phyloP scores from a whole-genome alignment of 2,797 vertebrate genomes.

The Helostoma temminkii region DNA sequence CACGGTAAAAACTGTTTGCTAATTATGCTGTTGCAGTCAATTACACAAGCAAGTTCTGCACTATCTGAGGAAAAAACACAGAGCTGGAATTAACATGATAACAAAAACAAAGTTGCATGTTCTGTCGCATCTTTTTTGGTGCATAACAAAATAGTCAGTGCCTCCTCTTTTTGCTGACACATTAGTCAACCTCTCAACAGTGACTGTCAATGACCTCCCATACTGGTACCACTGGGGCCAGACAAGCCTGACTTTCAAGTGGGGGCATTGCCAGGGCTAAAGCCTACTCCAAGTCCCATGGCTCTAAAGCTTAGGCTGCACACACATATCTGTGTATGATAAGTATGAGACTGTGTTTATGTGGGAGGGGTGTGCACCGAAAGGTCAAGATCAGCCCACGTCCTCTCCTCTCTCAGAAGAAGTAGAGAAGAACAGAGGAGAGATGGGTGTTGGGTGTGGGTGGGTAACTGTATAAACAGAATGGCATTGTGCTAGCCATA shows the following conservation, averaged over 20 bases:
- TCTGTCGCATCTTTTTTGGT: slow-evolving; percentile 10
- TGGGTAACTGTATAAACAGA: slow-evolving; percentile 53
- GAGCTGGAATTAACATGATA: background rate
- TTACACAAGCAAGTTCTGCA: slow-evolving; percentile 6
- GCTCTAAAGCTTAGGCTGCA: slow-evolving; percentile 56
- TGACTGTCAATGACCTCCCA: slow-evolving; percentile 20
- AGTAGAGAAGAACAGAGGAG: slow-evolving; percentile 62
- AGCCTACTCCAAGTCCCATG: slow-evolving; percentile 58
- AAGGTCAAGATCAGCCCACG: slow-evolving; percentile 79
- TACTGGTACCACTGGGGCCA: slow-evolving; percentile 34
- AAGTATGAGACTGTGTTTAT: slow-evolving; percentile 50
- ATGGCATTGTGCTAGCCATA: slow-evolving; percentile 20
- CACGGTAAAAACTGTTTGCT: slow-evolving; percentile 9
- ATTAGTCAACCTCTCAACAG: slow-evolving; percentile 29
- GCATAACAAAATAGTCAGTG: slow-evolving; percentile 27
- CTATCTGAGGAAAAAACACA: background rate
- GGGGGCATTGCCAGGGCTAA: slow-evolving; percentile 56
- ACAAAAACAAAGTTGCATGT: slow-evolving; percentile 7
- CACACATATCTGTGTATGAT: slow-evolving; percentile 25
- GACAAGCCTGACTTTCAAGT: slow-evolving; percentile 64
- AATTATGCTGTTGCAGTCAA: slow-evolving; percentile 25
- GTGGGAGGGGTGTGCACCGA: slow-evolving; percentile 69
- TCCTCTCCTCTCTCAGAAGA: slow-evolving; percentile 73
- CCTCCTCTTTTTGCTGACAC: slow-evolving; percentile 36
- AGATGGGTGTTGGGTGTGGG: slow-evolving; percentile 67